Evolutionary conservation across 2,113 vertebrate species (phyloP).

Genomic region (Lucifuga dentata): DNA sequence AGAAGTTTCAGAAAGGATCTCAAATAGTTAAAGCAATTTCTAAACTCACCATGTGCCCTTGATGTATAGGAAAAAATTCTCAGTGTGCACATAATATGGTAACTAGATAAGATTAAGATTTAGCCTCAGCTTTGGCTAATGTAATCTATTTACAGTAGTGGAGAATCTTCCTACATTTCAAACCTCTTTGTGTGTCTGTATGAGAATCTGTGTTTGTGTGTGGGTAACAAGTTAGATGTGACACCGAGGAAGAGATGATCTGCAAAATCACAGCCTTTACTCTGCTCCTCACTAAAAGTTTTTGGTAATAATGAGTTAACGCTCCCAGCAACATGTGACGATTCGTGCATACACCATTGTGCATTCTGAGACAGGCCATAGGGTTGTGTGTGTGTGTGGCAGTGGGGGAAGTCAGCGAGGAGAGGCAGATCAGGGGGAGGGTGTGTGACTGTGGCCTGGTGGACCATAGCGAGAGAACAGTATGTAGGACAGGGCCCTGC

Average conservation of each 20-base stretch:
- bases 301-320: slow-evolving; percentile 48
- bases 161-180: background rate
- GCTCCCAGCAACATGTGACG: slow-evolving; percentile 56
- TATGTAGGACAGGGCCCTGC: slow-evolving; percentile 83
- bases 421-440: slow-evolving; percentile 67
- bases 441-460: slow-evolving; percentile 68
- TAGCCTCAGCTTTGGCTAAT: slow-evolving; percentile 1
- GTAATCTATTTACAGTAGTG: background rate
- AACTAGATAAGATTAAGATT: background rate
- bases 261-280: background rate
- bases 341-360: slow-evolving; percentile 60
- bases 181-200: background rate
- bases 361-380: slow-evolving; percentile 51
- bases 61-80: background rate
- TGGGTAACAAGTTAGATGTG: slow-evolving; percentile 2
- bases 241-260: slow-evolving; percentile 3
- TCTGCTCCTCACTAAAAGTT: slow-evolving; percentile 50
- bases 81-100: background rate
- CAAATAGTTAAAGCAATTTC: slow-evolving; percentile 27
- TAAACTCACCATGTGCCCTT: slow-evolving; percentile 16
- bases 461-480: slow-evolving; percentile 77
- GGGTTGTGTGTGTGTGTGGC: slow-evolving; percentile 41
- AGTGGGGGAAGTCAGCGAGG: slow-evolving; percentile 35
- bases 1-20: slow-evolving; percentile 44
- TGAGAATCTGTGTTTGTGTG: background rate